Conservation (phyloP, 2,113 vertebrate species). For the Spilogale gracilis region DNA sequence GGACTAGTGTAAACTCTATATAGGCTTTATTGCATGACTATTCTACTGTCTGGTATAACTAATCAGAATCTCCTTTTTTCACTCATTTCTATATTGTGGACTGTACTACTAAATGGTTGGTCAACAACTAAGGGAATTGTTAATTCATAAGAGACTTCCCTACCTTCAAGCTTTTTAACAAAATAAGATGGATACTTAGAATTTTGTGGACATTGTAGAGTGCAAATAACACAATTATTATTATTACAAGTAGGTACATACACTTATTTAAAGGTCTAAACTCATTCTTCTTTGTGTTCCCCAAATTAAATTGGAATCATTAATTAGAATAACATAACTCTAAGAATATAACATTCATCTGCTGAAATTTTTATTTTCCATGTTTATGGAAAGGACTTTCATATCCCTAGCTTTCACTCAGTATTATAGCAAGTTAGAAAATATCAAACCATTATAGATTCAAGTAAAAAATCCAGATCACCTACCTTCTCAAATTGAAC, state of each 20-base stretch:
- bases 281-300: background rate
- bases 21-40: background rate
- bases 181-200: background rate
- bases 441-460: background rate
- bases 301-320: conserved; percentile 6
- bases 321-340: background rate
- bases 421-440: background rate
- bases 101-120: background rate
- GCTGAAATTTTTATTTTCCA: background rate
- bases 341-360: background rate
- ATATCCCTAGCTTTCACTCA: background rate
- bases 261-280: background rate
- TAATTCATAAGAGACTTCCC: background rate
- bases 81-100: background rate
- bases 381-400: background rate
- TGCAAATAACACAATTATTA: background rate
- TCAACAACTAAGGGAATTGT: background rate
- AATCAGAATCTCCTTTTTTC: background rate
- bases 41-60: background rate
- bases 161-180: conserved; percentile 8
- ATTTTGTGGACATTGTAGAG: background rate
- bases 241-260: background rate
- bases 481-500: background rate
- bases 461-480: background rate
- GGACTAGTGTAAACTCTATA: background rate